A percentile compares a stretch with the other conserved stretches of the same genome.
These are phyloP conservation scores for Montipora cactus DNA, from an alignment of 64 coral and sea anemone genomes.

Conservation along the genomic window DNA sequence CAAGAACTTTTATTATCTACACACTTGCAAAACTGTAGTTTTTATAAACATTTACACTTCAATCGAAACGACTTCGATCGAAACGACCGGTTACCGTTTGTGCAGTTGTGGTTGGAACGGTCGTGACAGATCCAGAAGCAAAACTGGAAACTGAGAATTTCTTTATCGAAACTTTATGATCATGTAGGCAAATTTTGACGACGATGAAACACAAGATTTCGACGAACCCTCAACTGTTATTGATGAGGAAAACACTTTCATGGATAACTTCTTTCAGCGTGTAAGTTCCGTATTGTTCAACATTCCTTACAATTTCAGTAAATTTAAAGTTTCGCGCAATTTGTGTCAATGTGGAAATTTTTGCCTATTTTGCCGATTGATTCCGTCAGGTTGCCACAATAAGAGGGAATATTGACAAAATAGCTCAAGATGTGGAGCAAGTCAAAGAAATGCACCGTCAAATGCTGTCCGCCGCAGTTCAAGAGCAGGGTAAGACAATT, in stretches of 20 bases:
- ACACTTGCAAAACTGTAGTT: too few species aligned
- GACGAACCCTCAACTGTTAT: conserved; percentile 44
- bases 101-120: neutral
- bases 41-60: too few species aligned
- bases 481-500: conserved; percentile 56
- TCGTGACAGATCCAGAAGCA: neutral
- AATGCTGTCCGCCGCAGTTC: conserved; percentile 74
- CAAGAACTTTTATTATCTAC: too few species aligned
- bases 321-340: neutral
- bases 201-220: conserved; percentile 57
- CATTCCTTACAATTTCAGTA: neutral
- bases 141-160: neutral
- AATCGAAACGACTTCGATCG: too few species aligned
- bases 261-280: conserved; percentile 72
- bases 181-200: conserved; percentile 51
- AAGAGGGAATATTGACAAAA: conserved; percentile 69
- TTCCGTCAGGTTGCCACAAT: conserved; percentile 62
- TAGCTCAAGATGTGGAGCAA: conserved; percentile 74
- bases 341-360: neutral
- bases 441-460: conserved; percentile 79
- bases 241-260: conserved; percentile 65
- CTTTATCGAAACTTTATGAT: conserved; percentile 19
- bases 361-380: neutral
- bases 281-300: conserved; percentile 39
- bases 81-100: conserved; percentile 57